phyloP scores from a whole-genome alignment of 2,797 vertebrate genomes.

The Fundulus diaphanus region DNA sequence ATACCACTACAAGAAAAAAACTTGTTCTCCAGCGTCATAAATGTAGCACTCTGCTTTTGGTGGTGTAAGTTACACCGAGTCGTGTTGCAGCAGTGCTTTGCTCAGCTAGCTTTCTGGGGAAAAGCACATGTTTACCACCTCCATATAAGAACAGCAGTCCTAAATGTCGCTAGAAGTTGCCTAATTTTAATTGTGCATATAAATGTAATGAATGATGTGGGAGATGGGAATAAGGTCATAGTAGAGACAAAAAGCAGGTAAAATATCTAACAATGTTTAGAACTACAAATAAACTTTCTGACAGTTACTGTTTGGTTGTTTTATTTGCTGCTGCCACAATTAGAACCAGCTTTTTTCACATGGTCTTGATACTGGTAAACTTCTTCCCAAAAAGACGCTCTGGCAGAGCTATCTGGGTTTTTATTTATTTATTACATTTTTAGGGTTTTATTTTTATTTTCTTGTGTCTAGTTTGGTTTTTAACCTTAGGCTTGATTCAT shows the following conservation, averaged over 20 bases:
- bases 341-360: not conserved
- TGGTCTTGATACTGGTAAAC: not conserved
- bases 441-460: not conserved
- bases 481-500: not conserved
- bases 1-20: not conserved
- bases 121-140: not conserved
- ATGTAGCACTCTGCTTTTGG: not conserved
- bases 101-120: not conserved
- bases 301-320: not conserved
- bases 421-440: not conserved
- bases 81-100: not conserved
- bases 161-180: not conserved
- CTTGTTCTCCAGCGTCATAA: not conserved
- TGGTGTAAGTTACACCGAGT: not conserved
- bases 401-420: not conserved
- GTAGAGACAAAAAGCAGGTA: not conserved
- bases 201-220: not conserved
- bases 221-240: not conserved
- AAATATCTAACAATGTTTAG: not conserved
- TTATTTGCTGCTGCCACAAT: not conserved
- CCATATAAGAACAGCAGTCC: not conserved
- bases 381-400: not conserved
- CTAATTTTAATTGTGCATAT: not conserved
- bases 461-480: not conserved
- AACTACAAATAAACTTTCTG: not conserved